phyloP scores from a whole-genome alignment of 2,113 vertebrate species.

The Harpagus bidentatus region DNA sequence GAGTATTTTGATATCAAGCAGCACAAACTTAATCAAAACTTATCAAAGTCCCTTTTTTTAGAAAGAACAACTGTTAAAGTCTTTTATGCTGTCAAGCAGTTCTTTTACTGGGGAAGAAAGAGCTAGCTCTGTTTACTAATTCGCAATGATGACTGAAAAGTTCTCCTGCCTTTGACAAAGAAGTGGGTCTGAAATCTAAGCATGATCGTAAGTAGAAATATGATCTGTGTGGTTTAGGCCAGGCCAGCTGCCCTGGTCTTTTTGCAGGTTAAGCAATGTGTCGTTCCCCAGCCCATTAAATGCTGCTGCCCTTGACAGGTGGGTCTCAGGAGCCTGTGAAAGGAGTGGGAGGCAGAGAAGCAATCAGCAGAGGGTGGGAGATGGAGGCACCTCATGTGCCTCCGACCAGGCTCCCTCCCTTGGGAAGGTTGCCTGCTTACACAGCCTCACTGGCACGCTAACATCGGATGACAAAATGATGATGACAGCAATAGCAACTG shows the following conservation, averaged over 20 bases:
- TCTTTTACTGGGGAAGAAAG: neutral
- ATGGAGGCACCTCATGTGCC: neutral
- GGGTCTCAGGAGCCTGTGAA: neutral
- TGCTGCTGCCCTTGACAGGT: neutral
- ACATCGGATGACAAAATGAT: neutral
- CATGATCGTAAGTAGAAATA: neutral
- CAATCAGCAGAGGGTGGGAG: neutral
- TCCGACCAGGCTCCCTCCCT: fast-evolving
- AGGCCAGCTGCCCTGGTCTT: neutral
- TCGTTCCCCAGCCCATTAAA: neutral
- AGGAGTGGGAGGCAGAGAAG: neutral
- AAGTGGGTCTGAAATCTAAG: neutral
- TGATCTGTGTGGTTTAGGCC: neutral
- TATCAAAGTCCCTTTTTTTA: neutral
- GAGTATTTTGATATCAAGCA: neutral
- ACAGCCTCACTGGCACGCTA: fast-evolving
- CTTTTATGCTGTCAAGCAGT: neutral
- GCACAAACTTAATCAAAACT: neutral
- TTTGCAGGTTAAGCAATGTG: neutral
- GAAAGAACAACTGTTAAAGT: neutral
- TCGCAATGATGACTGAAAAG: neutral
- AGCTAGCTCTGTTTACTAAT: neutral
- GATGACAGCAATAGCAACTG: neutral
- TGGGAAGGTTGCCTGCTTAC: neutral
- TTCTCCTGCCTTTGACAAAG: neutral